Evolutionary conservation across 2,888 invertebrate species (phyloP).

Genomic region (Hedychridium roseum): DNA sequence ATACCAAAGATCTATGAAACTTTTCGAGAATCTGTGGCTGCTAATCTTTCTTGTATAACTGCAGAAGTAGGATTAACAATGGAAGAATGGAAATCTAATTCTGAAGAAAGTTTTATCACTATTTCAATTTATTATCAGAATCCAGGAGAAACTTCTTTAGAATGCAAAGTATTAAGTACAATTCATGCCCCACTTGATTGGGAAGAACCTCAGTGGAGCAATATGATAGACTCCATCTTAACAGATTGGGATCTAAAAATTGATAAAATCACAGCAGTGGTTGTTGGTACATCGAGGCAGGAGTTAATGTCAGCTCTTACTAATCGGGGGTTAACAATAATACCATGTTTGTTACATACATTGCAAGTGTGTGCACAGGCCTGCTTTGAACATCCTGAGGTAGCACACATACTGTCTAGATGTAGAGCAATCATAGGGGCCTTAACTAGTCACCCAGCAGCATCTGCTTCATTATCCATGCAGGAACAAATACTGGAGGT

Average conservation of each 20-base stretch:
- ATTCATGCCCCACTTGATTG: conserved; percentile 61
- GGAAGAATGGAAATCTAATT: conserved; percentile 64
- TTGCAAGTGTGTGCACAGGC: conserved; percentile 62
- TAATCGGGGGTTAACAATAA: conserved; percentile 55
- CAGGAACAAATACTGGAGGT: conserved; percentile 61
- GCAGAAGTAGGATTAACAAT: conserved; percentile 61
- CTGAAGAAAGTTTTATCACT: conserved; percentile 60
- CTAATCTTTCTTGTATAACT: conserved; percentile 46
- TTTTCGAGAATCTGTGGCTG: conserved; percentile 57
- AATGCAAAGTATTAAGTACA: conserved; percentile 62
- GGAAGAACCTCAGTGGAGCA: conserved; percentile 60
- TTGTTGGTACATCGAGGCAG: conserved; percentile 56
- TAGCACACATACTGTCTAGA: conserved; percentile 57
- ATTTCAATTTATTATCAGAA: conserved; percentile 63
- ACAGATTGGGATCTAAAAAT: conserved; percentile 62
- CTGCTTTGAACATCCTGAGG: conserved; percentile 60
- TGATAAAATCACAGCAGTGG: conserved; percentile 62
- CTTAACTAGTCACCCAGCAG: conserved; percentile 55
- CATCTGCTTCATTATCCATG: conserved; percentile 51
- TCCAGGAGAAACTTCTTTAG: conserved; percentile 56
- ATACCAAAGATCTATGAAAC: conserved; percentile 64
- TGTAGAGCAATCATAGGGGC: conserved; percentile 61
- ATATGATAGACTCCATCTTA: conserved; percentile 57
- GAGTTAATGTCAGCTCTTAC: conserved; percentile 55
- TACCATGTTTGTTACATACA: conserved; percentile 64